Percentiles rank a stretch among this genome's conserved stretches.
Evolutionary conservation across 2,113 vertebrate species (phyloP).

Genomic region (Motacilla alba): DNA sequence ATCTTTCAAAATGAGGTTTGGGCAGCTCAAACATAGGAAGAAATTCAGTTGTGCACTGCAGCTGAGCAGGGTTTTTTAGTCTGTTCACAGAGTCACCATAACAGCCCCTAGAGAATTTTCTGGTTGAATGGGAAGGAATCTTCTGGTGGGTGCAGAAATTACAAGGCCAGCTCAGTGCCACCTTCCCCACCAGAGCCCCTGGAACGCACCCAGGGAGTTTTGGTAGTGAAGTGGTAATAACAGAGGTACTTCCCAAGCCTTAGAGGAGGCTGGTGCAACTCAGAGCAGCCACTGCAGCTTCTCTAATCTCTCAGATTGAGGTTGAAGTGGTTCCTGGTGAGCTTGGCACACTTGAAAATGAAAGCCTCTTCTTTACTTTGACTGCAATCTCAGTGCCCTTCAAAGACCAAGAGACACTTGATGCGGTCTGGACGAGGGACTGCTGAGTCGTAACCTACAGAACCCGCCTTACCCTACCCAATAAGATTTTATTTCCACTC

Average conservation of each 20-base stretch:
- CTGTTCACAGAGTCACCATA: background rate
- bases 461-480: accelerated
- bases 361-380: background rate
- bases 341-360: background rate
- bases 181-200: background rate
- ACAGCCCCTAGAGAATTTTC: background rate
- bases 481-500: background rate
- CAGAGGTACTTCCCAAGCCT: background rate
- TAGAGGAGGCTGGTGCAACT: background rate
- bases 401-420: background rate
- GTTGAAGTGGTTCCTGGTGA: background rate
- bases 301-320: background rate
- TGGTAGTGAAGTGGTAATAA: background rate
- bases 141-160: background rate
- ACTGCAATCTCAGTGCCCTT: background rate
- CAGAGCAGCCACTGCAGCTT: background rate
- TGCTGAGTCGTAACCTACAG: background rate
- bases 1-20: background rate
- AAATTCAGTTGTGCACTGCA: background rate
- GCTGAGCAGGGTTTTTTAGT: background rate
- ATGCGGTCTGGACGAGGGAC: background rate
- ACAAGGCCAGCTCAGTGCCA: background rate
- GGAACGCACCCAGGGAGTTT: accelerated
- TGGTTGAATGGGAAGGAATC: background rate
- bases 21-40: background rate